These are phyloP conservation scores for Umimayanthus chanpuru DNA, from an alignment of 92 coral and sea anemone genomes.

Conservation along the genomic window DNA sequence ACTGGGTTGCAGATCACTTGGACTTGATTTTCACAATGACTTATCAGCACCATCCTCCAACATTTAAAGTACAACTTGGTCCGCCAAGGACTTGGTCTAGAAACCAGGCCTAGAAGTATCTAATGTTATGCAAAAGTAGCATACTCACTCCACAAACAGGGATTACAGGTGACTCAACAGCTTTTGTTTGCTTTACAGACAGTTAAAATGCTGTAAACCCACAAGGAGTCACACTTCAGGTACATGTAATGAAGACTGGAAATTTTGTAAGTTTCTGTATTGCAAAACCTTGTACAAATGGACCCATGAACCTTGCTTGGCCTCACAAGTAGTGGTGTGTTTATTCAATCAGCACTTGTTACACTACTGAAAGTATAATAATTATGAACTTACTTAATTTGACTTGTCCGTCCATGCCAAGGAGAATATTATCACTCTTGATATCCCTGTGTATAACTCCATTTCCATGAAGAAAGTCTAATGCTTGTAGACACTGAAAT, in stretches of 20 bases:
- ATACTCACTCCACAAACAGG: neutral
- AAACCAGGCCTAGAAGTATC: neutral
- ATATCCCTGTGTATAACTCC: constrained; percentile 99
- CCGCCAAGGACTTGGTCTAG: neutral
- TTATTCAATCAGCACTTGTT: neutral
- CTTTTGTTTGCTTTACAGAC: neutral
- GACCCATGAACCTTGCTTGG: neutral
- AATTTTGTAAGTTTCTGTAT: too few species aligned
- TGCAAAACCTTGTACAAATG: neutral
- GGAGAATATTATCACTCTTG: constrained; percentile 96
- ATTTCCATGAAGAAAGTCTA: constrained; percentile 96
- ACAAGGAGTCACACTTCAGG: too few species aligned
- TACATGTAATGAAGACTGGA: too few species aligned
- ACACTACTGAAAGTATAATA: neutral
- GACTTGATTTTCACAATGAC: too few species aligned
- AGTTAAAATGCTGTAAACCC: too few species aligned
- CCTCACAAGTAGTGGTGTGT: neutral
- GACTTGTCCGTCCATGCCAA: constrained; percentile 99
- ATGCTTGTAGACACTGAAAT: constrained; percentile 90
- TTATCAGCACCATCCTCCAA: too few species aligned
- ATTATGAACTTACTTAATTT: constrained; percentile 90
- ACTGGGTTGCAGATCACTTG: too few species aligned
- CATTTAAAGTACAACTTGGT: too few species aligned
- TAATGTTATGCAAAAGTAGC: neutral
- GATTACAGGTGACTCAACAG: neutral